phyloP scores from a whole-genome alignment of 2,797 vertebrate genomes.

The Eremophila alpestris region DNA sequence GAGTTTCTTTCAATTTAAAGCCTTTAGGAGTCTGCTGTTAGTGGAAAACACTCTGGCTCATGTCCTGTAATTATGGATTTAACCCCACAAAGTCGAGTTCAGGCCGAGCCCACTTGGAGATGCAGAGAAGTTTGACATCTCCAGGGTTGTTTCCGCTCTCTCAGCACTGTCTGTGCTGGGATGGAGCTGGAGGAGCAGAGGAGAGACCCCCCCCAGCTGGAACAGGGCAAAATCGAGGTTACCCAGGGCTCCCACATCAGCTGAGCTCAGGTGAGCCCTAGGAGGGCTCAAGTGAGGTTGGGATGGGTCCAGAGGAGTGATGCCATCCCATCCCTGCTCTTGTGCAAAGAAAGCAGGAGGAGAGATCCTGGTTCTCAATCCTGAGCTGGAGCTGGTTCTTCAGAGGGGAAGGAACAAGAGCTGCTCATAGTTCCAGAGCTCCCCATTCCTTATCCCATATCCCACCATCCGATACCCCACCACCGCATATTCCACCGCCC shows the following conservation, averaged over 20 bases:
- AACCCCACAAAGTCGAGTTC: background rate
- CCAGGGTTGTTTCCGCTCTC: background rate
- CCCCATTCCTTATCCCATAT: background rate
- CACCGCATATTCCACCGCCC: background rate
- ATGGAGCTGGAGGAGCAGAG: background rate
- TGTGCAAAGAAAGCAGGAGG: accelerated
- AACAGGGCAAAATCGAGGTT: accelerated
- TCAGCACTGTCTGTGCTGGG: accelerated
- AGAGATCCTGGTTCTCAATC: background rate
- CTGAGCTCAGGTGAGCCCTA: background rate
- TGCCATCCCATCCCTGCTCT: background rate
- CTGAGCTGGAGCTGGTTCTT: background rate
- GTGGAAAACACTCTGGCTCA: background rate
- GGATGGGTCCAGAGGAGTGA: accelerated
- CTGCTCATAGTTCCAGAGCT: background rate
- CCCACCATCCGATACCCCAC: background rate
- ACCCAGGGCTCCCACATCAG: background rate
- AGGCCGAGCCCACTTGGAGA: background rate
- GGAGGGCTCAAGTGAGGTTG: too few species aligned
- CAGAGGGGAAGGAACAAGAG: background rate
- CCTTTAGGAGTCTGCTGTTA: background rate
- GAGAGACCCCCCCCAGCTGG: accelerated
- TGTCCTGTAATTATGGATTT: background rate
- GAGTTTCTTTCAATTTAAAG: background rate
- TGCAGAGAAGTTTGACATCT: background rate